phyloP scores from a whole-genome alignment of 2,113 vertebrate species.

The Rafetus swinhoei region DNA sequence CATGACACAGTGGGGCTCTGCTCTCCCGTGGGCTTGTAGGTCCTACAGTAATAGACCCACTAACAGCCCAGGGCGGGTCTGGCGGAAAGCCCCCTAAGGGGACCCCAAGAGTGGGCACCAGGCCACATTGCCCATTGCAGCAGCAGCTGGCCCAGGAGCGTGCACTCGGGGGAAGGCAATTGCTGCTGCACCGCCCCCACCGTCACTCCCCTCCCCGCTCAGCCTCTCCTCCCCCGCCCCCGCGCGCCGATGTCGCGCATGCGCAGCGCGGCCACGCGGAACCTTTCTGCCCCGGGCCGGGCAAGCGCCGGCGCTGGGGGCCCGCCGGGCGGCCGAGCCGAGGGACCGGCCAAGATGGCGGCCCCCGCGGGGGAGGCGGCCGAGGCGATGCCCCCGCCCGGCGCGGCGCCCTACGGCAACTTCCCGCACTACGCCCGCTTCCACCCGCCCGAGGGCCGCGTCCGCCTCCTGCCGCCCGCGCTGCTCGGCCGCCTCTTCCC shows the following conservation, averaged over 20 bases:
- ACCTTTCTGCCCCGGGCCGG: accelerated
- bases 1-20: no score
- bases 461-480: slow-evolving; percentile 83
- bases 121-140: background rate
- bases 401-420: slow-evolving; percentile 91
- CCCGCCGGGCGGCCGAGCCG: accelerated
- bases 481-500: slow-evolving; percentile 82
- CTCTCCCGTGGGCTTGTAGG: background rate
- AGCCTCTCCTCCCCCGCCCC: accelerated
- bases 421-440: slow-evolving; percentile 93
- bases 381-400: background rate
- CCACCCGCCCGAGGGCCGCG: slow-evolving; percentile 88
- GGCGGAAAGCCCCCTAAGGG: background rate
- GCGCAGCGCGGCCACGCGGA: background rate
- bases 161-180: accelerated
- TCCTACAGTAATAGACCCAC: no score
- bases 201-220: accelerated
- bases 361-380: background rate
- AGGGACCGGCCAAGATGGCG: slow-evolving; percentile 61
- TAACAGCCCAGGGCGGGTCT: background rate
- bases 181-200: accelerated
- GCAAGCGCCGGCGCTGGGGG: accelerated
- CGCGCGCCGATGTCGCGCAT: background rate
- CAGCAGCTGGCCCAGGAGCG: background rate
- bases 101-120: background rate